phyloP scores from a whole-genome alignment of 2,113 vertebrate species.

The Gallinago paraguaiae region DNA sequence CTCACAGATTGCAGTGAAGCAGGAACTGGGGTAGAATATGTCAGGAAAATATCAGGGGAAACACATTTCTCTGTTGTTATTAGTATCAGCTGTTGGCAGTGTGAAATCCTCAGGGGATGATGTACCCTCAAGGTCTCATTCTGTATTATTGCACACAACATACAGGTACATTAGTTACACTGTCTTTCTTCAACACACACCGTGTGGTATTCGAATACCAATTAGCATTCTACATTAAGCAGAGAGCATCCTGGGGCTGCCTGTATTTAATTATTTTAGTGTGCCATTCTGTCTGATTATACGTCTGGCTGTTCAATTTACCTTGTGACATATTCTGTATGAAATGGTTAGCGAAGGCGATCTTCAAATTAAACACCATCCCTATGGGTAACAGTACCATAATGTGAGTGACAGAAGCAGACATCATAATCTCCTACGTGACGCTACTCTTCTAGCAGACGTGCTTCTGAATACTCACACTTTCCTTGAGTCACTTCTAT shows the following conservation, averaged over 20 bases:
- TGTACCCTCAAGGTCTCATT: slow-evolving; percentile 57
- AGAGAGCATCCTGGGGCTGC: slow-evolving; percentile 55
- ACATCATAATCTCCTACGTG: neutral
- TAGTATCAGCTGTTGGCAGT: slow-evolving; percentile 64
- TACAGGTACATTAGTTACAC: slow-evolving; percentile 69
- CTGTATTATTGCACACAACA: slow-evolving; percentile 26
- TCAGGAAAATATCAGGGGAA: slow-evolving; percentile 45
- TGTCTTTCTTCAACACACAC: slow-evolving; percentile 41
- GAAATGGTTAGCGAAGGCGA: slow-evolving; percentile 15
- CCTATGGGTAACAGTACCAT: neutral
- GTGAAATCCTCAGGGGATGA: slow-evolving; percentile 51
- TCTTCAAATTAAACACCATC: slow-evolving; percentile 28
- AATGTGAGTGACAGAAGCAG: neutral
- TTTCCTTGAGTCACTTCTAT: neutral
- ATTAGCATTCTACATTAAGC: slow-evolving; percentile 65
- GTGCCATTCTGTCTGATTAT: slow-evolving; percentile 25
- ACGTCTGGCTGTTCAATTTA: slow-evolving; percentile 40
- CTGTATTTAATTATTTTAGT: slow-evolving; percentile 51
- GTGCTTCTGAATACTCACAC: neutral
- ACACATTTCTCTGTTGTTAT: slow-evolving; percentile 36
- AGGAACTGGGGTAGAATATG: slow-evolving; percentile 14
- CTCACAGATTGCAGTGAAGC: neutral
- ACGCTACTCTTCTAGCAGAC: neutral
- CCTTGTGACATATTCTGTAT: slow-evolving; percentile 45
- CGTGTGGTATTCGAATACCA: slow-evolving; percentile 2